Evolutionary conservation across 2,888 invertebrate species (phyloP).

Genomic region (Orchesellides sinensis): DNA sequence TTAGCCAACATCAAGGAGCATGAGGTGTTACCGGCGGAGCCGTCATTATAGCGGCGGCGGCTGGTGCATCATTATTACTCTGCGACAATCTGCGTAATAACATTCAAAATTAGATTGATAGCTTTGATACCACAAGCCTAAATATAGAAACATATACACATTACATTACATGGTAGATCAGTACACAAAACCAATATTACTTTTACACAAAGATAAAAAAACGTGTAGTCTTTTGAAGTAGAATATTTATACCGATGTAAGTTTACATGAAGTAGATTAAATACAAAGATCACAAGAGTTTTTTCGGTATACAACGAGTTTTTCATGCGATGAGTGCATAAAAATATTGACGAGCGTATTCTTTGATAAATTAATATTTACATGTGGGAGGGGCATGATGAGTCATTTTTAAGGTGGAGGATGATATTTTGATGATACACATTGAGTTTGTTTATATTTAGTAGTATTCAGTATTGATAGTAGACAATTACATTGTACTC

Average conservation of each 20-base stretch:
- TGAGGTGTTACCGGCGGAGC: slow-evolving; percentile 47
- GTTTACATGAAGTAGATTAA: no score
- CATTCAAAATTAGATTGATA: slow-evolving; percentile 31
- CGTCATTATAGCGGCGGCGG: slow-evolving; percentile 35
- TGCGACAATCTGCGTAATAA: slow-evolving; percentile 57
- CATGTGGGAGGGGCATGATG: slow-evolving; percentile 15
- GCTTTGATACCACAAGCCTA: background rate
- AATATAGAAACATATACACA: background rate
- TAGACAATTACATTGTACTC: no score
- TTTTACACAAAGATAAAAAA: slow-evolving; percentile 11
- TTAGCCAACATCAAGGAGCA: slow-evolving; percentile 64
- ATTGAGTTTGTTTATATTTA: no score
- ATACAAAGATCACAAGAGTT: no score
- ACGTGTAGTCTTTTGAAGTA: background rate
- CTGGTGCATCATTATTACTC: slow-evolving; percentile 50
- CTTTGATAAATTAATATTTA: background rate
- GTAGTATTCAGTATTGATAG: no score
- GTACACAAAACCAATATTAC: background rate
- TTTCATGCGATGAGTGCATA: no score
- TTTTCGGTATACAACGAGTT: no score
- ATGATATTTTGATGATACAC: no score
- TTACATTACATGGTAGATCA: background rate
- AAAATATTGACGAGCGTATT: no score
- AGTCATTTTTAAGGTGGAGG: slow-evolving; percentile 26
- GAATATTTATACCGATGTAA: no score